phyloP scores from a whole-genome alignment of 2,797 vertebrate species.

The Brotula barbata region DNA sequence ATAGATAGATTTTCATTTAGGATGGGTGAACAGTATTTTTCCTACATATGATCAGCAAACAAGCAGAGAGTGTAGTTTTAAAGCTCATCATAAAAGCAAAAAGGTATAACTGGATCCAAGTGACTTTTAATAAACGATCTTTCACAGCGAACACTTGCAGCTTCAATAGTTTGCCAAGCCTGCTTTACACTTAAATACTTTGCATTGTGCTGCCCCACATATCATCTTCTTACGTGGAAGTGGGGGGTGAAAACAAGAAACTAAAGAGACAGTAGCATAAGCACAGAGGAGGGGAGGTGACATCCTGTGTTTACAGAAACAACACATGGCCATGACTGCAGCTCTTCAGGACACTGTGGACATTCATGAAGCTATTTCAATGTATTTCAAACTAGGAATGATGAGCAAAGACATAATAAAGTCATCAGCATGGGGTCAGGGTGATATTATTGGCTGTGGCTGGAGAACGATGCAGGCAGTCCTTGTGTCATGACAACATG shows the following conservation, averaged over 20 bases:
- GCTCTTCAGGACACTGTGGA: no score
- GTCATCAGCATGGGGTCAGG: no score
- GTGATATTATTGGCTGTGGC: no score
- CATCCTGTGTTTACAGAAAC: no score
- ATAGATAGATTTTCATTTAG: conserved; percentile 15
- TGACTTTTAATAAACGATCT: conserved; percentile 35
- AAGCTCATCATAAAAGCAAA: conserved; percentile 46
- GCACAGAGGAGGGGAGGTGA: no score
- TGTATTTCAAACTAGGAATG: no score
- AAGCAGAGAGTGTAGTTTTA: conserved; percentile 43
- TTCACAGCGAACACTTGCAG: conserved; percentile 23
- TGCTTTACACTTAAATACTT: conserved; percentile 39
- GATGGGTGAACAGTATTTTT: conserved; percentile 5
- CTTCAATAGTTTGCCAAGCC: neutral
- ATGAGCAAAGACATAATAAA: no score
- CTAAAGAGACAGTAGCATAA: conserved; percentile 55
- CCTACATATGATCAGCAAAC: conserved; percentile 53
- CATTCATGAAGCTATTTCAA: no score
- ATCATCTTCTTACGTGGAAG: conserved; percentile 27
- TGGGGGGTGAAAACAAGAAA: conserved; percentile 11
- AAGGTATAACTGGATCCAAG: conserved; percentile 32
- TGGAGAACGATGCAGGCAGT: no score
- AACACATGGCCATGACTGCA: no score
- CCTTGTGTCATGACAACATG: no score
- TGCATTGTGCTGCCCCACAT: conserved; percentile 32